phyloP scores from a whole-genome alignment of 2,797 vertebrate species.

The Leptoclinus maculatus region DNA sequence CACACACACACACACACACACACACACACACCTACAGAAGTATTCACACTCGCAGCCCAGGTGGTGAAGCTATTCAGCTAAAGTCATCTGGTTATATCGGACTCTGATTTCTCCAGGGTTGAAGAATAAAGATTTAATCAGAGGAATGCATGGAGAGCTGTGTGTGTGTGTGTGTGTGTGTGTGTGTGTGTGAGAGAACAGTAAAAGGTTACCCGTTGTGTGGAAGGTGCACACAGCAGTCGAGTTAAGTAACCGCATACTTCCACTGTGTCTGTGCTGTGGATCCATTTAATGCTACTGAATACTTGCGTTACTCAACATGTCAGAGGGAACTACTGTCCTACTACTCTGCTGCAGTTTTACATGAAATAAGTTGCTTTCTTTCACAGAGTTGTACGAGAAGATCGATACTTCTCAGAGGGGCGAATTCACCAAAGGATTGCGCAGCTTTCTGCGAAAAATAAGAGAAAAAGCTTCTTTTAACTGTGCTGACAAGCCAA shows the following conservation, averaged over 20 bases:
- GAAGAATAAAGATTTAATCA: conserved; percentile 9
- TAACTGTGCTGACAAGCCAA: not conserved
- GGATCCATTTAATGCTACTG: too few relatives aligned
- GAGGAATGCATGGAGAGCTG: not conserved
- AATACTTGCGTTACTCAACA: too few relatives aligned
- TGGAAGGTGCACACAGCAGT: not conserved
- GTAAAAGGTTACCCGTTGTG: not conserved
- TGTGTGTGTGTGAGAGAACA: too few relatives aligned
- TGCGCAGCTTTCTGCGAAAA: not conserved
- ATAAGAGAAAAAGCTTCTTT: not conserved
- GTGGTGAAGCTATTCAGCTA: conserved; percentile 5
- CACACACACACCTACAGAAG: conserved; percentile 29
- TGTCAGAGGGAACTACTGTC: too few relatives aligned
- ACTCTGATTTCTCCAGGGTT: conserved; percentile 24
- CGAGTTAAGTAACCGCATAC: not conserved
- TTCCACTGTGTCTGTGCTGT: too few relatives aligned
- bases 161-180: not conserved
- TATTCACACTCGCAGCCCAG: conserved; percentile 40
- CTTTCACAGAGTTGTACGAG: not conserved
- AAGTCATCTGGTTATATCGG: conserved; percentile 17
- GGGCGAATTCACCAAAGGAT: not conserved
- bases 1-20: not conserved
- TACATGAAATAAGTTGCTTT: not conserved
- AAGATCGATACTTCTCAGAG: not conserved
- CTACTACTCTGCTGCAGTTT: not conserved